phyloP scores from a whole-genome alignment of 1,140 invertebrate genomes.

The Trichonephila clavipes region DNA sequence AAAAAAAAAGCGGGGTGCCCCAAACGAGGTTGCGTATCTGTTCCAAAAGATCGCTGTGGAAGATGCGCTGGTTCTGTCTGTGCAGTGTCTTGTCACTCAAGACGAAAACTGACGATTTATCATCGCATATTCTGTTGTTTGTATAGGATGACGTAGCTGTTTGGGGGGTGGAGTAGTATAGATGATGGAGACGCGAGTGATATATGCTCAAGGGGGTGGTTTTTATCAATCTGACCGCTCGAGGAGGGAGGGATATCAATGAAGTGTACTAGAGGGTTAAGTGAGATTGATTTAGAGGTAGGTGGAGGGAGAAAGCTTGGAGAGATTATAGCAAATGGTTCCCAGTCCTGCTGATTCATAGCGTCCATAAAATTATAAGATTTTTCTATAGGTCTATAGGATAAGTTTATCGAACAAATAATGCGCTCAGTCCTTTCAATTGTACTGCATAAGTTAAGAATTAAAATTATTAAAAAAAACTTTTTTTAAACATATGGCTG shows the following conservation, averaged over 20 bases:
- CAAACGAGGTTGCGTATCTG: background rate
- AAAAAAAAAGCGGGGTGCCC: background rate
- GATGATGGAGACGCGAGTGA: background rate
- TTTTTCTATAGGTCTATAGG: too few species aligned
- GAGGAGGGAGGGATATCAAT: background rate
- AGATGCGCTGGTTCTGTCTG: background rate
- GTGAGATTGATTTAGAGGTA: too few species aligned
- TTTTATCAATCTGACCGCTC: background rate
- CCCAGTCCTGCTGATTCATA: too few species aligned
- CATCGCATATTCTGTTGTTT: background rate
- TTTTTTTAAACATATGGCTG: too few species aligned
- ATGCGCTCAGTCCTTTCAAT: too few species aligned
- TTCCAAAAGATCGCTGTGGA: background rate
- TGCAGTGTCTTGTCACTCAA: background rate
- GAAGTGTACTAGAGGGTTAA: background rate
- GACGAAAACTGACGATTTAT: background rate
- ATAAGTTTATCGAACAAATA: too few species aligned
- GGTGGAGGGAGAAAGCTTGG: too few species aligned
- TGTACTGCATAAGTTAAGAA: too few species aligned
- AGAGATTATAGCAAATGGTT: too few species aligned
- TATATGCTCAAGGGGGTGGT: background rate
- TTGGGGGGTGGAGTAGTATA: background rate
- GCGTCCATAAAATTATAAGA: too few species aligned
- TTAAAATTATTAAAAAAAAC: too few species aligned
- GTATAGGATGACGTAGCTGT: too few species aligned